Percentiles rank a stretch among this genome's conserved stretches.
These are phyloP conservation scores for Paraplagusia blochii DNA, from an alignment of 2,113 vertebrate species.

Conservation along the genomic window DNA sequence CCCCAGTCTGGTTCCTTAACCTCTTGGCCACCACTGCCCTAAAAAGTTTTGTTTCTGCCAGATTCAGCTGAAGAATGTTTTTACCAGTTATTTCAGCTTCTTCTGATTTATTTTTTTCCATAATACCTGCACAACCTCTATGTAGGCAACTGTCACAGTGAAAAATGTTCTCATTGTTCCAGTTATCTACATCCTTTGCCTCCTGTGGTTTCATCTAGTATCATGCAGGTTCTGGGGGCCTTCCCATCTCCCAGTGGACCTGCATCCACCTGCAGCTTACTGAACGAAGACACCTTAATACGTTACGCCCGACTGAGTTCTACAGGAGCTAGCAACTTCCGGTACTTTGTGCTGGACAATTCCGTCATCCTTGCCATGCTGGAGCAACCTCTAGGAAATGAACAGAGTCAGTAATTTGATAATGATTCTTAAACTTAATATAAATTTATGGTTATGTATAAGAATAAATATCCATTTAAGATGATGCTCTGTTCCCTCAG, in stretches of 20 bases:
- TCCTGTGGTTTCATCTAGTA: constrained; percentile 72
- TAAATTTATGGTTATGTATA: background rate
- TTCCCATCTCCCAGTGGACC: constrained; percentile 94
- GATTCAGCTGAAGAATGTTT: background rate
- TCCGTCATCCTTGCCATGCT: constrained; percentile 94
- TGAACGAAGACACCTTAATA: constrained; percentile 92
- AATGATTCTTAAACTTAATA: background rate
- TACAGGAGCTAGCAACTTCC: constrained; percentile 88
- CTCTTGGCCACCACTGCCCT: too few relatives aligned
- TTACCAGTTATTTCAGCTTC: background rate
- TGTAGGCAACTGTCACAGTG: background rate
- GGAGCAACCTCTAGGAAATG: constrained; percentile 94
- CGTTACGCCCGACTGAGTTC: constrained; percentile 89
- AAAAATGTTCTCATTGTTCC: constrained; percentile 15
- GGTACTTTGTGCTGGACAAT: constrained; percentile 94
- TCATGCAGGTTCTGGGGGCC: constrained; percentile 94
- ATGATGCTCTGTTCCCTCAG: constrained; percentile 62
- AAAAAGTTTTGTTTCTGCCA: too few relatives aligned
- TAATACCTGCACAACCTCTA: background rate
- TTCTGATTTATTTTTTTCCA: background rate
- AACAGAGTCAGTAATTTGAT: constrained; percentile 84
- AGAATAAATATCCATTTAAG: background rate
- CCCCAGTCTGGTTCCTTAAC: too few relatives aligned
- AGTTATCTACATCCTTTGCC: constrained; percentile 16
- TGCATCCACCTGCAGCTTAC: constrained; percentile 93